Percentiles rank a stretch among this genome's conserved stretches.
Evolutionary conservation across 2,797 vertebrate species (phyloP).

Genomic region (Sebastiscus albofasciatus): DNA sequence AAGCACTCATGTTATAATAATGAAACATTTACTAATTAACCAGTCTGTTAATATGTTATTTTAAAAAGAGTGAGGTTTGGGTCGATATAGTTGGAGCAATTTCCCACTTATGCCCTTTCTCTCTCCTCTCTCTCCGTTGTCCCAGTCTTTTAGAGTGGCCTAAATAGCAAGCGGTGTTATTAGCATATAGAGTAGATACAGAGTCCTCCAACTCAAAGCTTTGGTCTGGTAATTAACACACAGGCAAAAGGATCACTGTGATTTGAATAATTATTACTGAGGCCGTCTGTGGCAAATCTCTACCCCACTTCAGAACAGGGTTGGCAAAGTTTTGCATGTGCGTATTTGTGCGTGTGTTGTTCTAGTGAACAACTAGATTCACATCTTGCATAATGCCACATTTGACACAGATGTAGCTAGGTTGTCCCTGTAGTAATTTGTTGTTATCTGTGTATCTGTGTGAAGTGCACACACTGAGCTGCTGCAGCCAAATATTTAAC

Average conservation of each 20-base stretch:
- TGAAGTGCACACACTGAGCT: neutral
- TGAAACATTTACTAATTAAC: conserved; percentile 62
- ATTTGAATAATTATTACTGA: conserved; percentile 76
- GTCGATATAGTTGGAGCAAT: conserved; percentile 50
- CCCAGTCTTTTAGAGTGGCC: conserved; percentile 67
- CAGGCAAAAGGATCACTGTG: conserved; percentile 72
- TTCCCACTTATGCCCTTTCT: conserved; percentile 53
- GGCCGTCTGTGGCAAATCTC: conserved; percentile 57
- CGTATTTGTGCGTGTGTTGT: conserved; percentile 17
- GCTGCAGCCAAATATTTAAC: conserved; percentile 10
- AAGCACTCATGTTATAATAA: conserved; percentile 37
- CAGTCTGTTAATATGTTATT: conserved; percentile 52
- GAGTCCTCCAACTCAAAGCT: conserved; percentile 72
- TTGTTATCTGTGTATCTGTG: neutral
- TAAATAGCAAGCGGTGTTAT: conserved; percentile 72
- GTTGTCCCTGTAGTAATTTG: neutral
- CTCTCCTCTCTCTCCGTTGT: conserved; percentile 45
- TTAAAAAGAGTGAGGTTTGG: conserved; percentile 50
- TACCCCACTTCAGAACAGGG: conserved; percentile 40
- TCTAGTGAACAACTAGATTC: neutral
- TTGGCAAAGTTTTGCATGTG: conserved; percentile 37
- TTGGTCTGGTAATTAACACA: conserved; percentile 79
- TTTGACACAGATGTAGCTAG: neutral
- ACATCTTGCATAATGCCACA: neutral
- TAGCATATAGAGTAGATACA: conserved; percentile 78